These are phyloP conservation scores for Thaumetopoea pityocampa DNA, from an alignment of 1,140 invertebrate genomes.

Conservation along the genomic window DNA sequence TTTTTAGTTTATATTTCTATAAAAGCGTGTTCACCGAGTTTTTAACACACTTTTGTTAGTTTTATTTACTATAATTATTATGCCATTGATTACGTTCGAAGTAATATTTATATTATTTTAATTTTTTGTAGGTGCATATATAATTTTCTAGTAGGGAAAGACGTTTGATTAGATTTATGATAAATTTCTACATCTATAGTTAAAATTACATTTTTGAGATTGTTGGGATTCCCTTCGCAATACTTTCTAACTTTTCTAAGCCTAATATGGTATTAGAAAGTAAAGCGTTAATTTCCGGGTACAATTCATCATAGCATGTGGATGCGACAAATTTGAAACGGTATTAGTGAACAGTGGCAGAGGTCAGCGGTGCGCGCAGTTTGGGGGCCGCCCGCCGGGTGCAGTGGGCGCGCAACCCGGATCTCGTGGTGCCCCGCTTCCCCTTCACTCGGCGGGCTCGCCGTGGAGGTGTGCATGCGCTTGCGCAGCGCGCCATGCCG, in stretches of 20 bases:
- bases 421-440: conserved; percentile 66
- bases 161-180: too few relatives aligned
- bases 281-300: conserved; percentile 21
- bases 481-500: conserved; percentile 23
- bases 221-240: not conserved
- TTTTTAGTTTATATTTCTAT: too few relatives aligned
- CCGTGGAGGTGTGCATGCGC: conserved; percentile 57
- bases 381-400: conserved; percentile 62
- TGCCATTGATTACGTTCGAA: too few relatives aligned
- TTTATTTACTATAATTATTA: too few relatives aligned
- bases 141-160: too few relatives aligned
- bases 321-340: conserved; percentile 32
- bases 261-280: conserved; percentile 10
- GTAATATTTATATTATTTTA: too few relatives aligned
- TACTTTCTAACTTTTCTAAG: not conserved
- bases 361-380: conserved; percentile 52
- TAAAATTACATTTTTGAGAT: too few relatives aligned
- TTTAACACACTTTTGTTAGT: too few relatives aligned
- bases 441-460: conserved; percentile 61
- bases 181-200: too few relatives aligned
- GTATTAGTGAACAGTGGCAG: conserved; percentile 40
- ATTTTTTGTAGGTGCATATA: too few relatives aligned
- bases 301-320: conserved; percentile 15
- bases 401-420: conserved; percentile 71
- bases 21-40: too few relatives aligned